Evolutionary conservation across 2,113 vertebrate species (phyloP), one percentile per base, ranked within the genome.

Genomic region (Trichomycterus rosablanca): DNA sequence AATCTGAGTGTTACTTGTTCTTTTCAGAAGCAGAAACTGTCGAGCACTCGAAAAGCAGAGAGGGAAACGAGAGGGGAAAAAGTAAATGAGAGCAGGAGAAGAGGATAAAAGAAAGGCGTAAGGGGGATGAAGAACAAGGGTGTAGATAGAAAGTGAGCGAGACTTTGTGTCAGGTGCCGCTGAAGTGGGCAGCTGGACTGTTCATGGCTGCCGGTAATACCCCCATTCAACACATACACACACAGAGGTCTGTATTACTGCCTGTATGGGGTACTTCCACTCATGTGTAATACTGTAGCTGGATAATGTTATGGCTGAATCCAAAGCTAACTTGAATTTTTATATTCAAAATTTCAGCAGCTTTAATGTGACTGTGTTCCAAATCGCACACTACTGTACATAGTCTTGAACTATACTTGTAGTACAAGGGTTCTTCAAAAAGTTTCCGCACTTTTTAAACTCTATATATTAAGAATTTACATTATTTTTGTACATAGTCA

Each of bases 181-280:
- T 72, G 70, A 67, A 72, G 64, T 67, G 59, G 70, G 60, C 70
- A 72, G 70, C 70, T 72, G 64, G 64, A 59, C 70, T 67, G 70
- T 72, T 63, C 63, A 62, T 18, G 44, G 19, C 54, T 57, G 30
- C 55, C 57, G 24, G 63, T 59, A 32, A 59, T 59, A 23, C 24
- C 15, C 24, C 24, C n/a, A 18, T 18, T 16, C 35, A 40, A 16
- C 53, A 56, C 37, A 12, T 37, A 18, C 22, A 26, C 35, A 26
- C 53, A 42, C 37, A 24, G 20, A 22, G 20, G 9, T 14, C 5
- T 2, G 32, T 3, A 22, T 20, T 20, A 35, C 19, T 20, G 10
- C 15, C 32, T 37, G 24, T 5, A 26, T 37, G 20, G 12, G 34
- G 2, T 2, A 8, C 8, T 15, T 22, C 6, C 16, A 12, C 15